Base-by-base conservation (phyloP, 2,797 vertebrate genomes). In the Chrosomus eos region DNA sequence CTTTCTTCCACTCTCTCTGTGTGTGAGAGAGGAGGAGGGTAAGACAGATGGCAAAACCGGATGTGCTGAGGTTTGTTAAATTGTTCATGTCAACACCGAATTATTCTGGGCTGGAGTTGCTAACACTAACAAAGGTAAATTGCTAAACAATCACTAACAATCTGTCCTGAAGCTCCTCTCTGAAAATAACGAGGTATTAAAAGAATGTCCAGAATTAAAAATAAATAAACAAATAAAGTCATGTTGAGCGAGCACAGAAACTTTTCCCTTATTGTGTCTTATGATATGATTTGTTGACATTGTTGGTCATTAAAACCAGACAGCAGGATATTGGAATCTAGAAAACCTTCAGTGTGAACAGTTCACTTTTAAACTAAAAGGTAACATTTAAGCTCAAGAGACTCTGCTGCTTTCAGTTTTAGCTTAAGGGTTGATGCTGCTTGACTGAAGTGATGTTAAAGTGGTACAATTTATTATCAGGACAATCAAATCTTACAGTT, bases 21-120 rank as follows among this genome's bases (percentile, higher is more conserved):
- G 36, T 36, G 33, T 64, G 70, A 4, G 5, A 6, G 31, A 31
- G 28, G 21, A 55, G 19, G 19, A 78, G 31, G 18, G 14, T 77
- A 72, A 58, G 33, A 79, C 60, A 82, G 82, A 88, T 76, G 60
- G 80, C 82, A 36, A 79, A 82, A 75, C 21, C 11, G 31, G 21
- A 55, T 80, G 45, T 84, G 48, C 48, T 77, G 38, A 68, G 64
- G 62, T 58, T 84, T 70, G 81, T 74, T 51, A 48, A 74, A 74
- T 66, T 82, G 81, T 64, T 60, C 70, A 67, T 67, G 31, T 73
- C 72, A 83, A 68, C 72, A 76, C 72, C 76, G 43, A 19, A 75
- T 68, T 76, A 82, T 83, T 83, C 48, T 78, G 26, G 51, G 74
- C 82, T 45, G 26, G 26, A 70, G 64, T 11, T 77, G 73, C 26